A percentile compares a stretch with the other conserved stretches of the same genome.
These are phyloP conservation scores for Ophthalmolycus amberensis DNA, from an alignment of 2,113 vertebrate genomes.

Conservation along the genomic window DNA sequence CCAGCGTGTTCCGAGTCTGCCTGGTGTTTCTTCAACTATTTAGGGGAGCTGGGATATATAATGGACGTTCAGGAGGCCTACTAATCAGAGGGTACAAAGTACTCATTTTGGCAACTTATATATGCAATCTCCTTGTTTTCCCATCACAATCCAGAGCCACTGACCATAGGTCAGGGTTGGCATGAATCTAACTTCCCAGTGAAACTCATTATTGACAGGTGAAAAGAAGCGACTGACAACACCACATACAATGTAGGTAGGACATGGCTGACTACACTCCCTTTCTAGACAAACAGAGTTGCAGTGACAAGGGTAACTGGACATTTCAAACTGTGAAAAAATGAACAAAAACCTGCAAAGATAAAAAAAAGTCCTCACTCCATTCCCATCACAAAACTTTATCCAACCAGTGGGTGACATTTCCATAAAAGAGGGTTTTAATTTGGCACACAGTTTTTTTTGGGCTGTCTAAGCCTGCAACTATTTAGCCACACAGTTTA, in stretches of 20 bases:
- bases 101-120: background rate
- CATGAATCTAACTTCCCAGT: background rate
- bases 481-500: slow-evolving; percentile 44
- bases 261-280: background rate
- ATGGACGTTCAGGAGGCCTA: background rate
- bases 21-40: background rate
- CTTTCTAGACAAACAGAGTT: slow-evolving; percentile 2
- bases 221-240: background rate
- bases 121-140: background rate
- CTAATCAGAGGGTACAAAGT: background rate
- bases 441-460: slow-evolving; percentile 17
- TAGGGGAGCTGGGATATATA: background rate
- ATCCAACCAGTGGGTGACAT: slow-evolving; percentile 3
- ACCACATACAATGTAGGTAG: background rate
- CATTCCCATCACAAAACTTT: slow-evolving; percentile 11
- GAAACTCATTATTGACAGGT: background rate
- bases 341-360: background rate
- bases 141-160: background rate
- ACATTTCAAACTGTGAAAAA: slow-evolving; percentile 1
- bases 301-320: background rate
- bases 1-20: background rate
- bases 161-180: no score
- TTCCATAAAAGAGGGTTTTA: slow-evolving; percentile 39
- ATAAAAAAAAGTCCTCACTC: background rate
- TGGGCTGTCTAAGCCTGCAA: slow-evolving; percentile 14